Conservation (phyloP, 2,888 invertebrate species). For the Lasioglossum malachurum region DNA sequence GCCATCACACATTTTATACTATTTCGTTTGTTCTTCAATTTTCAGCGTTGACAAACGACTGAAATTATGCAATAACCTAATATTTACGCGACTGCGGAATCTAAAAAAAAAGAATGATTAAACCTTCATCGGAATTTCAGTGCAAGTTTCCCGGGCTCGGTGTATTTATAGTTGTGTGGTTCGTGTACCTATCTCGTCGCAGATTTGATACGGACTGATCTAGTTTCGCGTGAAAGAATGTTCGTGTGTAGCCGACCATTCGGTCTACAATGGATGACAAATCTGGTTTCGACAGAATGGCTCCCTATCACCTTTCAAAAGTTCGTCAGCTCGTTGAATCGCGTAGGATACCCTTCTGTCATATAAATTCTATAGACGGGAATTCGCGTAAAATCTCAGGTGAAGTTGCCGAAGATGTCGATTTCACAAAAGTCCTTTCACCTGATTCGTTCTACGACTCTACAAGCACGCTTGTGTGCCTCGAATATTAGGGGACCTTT, state of each 20-base stretch:
- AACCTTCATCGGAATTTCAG: slow-evolving; percentile 59
- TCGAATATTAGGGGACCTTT: neutral
- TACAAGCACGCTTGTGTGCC: neutral
- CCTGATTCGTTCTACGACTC: neutral
- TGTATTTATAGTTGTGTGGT: slow-evolving; percentile 42
- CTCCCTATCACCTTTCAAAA: slow-evolving; percentile 45
- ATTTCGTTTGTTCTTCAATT: neutral
- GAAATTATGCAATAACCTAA: neutral
- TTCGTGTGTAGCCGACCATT: slow-evolving; percentile 33
- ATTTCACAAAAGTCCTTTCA: neutral
- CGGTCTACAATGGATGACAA: slow-evolving; percentile 44
- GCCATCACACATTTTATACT: neutral
- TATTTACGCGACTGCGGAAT: slow-evolving; percentile 21
- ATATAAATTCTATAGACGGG: slow-evolving; percentile 7
- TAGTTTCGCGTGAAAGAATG: slow-evolving; percentile 53
- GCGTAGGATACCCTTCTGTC: slow-evolving; percentile 5
- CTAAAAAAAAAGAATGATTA: slow-evolving; percentile 47
- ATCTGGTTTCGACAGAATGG: slow-evolving; percentile 48
- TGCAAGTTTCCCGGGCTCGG: slow-evolving; percentile 28
- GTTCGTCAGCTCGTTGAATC: slow-evolving; percentile 35
- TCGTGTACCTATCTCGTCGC: slow-evolving; percentile 31
- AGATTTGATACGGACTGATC: slow-evolving; percentile 59
- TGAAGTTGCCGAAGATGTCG: neutral
- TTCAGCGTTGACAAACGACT: neutral
- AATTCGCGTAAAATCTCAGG: slow-evolving; percentile 22